These are phyloP conservation scores for Agriopis leucophaearia DNA, from an alignment of 2,888 invertebrate genomes.

Conservation along the genomic window DNA sequence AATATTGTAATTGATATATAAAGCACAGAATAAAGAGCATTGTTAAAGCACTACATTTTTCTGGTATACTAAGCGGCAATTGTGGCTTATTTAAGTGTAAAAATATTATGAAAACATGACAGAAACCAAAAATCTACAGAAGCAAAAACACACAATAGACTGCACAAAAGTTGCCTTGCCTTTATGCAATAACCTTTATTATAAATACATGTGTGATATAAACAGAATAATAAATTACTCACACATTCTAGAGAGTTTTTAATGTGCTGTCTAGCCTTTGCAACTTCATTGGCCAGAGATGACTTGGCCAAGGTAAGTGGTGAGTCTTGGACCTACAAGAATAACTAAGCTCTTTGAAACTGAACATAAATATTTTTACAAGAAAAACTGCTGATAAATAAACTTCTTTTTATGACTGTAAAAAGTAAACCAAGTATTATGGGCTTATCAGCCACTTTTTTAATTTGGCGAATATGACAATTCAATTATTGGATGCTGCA, in stretches of 20 bases:
- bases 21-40: background rate
- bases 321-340: conserved; percentile 71
- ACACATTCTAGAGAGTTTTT: conserved; percentile 91
- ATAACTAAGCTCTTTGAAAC: conserved; percentile 43
- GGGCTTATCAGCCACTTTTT: background rate
- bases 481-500: background rate
- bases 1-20: no score
- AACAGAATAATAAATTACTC: conserved; percentile 70
- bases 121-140: background rate
- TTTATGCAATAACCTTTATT: conserved; percentile 9
- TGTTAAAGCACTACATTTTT: conserved; percentile 15
- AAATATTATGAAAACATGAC: background rate
- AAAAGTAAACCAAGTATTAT: background rate
- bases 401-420: background rate
- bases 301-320: conserved; percentile 79
- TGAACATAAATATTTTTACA: background rate
- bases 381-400: background rate
- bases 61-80: conserved; percentile 5
- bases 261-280: conserved; percentile 94
- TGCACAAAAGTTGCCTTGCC: conserved; percentile 13
- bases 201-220: conserved; percentile 26
- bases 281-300: conserved; percentile 93
- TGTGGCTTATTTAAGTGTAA: background rate
- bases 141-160: conserved; percentile 17
- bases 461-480: background rate